Conservation (phyloP, 2,888 invertebrate genomes). For the Tethea ocularis region DNA sequence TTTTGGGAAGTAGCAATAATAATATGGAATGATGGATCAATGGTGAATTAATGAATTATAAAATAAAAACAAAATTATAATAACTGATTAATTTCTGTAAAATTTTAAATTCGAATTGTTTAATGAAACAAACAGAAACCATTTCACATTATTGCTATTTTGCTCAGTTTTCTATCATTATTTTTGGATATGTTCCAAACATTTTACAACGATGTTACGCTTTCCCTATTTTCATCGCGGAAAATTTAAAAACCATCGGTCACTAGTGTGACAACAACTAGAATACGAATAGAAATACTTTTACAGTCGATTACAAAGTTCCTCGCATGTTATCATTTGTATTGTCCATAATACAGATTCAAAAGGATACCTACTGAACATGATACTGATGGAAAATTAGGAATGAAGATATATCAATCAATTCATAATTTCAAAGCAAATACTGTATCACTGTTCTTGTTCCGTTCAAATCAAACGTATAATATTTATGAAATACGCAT, state of each 20-base stretch:
- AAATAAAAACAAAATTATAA: too few species aligned
- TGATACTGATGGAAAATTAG: neutral
- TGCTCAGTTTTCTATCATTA: constrained; percentile 73
- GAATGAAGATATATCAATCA: neutral
- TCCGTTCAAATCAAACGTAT: constrained; percentile 11
- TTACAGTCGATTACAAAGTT: constrained; percentile 80
- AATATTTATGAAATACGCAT: constrained; percentile 29
- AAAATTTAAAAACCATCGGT: constrained; percentile 83
- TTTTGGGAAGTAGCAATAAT: neutral
- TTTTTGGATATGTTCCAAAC: constrained; percentile 74
- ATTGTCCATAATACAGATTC: constrained; percentile 12
- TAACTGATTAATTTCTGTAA: too few species aligned
- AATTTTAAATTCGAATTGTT: constrained; percentile 22
- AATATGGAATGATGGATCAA: neutral
- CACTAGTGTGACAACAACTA: constrained; percentile 80
- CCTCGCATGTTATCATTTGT: constrained; percentile 22
- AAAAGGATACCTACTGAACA: neutral
- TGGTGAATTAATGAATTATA: too few species aligned
- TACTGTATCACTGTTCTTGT: constrained; percentile 14
- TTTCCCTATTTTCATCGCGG: constrained; percentile 82
- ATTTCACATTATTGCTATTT: constrained; percentile 67
- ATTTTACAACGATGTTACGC: constrained; percentile 76
- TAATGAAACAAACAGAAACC: constrained; percentile 40
- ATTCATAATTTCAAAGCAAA: constrained; percentile 11
- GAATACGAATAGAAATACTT: constrained; percentile 78